Evolutionary conservation across 92 coral and sea anemone genomes (phyloP).

Genomic region (Porites evermanni): DNA sequence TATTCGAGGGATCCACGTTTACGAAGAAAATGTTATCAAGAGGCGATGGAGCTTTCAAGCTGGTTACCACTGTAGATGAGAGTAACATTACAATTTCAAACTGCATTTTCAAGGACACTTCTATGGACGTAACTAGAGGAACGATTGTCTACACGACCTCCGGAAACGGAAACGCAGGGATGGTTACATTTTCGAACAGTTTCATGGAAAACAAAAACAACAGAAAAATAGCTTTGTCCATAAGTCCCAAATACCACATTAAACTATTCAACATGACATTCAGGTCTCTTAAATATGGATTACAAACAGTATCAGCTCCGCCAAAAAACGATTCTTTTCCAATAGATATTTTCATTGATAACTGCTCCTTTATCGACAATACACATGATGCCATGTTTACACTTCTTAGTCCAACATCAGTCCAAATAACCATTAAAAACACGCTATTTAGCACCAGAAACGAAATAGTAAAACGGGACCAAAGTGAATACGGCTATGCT

Average conservation of each 20-base stretch:
- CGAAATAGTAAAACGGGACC: no score
- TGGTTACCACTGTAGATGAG: no score
- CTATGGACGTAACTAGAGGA: no score
- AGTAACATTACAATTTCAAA: no score
- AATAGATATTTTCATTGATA: neutral
- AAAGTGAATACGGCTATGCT: neutral
- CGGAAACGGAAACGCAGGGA: neutral
- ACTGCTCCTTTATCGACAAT: constrained; percentile 18
- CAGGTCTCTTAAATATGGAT: neutral
- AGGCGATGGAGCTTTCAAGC: no score
- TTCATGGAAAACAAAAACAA: neutral
- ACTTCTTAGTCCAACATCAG: neutral
- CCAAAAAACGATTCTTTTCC: neutral
- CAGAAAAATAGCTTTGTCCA: neutral
- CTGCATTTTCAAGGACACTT: no score
- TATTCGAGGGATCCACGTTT: no score
- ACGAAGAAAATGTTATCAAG: no score
- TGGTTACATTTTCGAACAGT: neutral
- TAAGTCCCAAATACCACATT: neutral
- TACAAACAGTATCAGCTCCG: neutral
- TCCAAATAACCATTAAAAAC: neutral
- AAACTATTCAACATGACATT: constrained; percentile 5
- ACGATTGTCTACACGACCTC: no score
- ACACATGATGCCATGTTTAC: neutral
- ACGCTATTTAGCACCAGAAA: constrained; percentile 8